These are phyloP conservation scores for Hassar affinis DNA, from an alignment of 2,113 vertebrate species.

Conservation along the genomic window DNA sequence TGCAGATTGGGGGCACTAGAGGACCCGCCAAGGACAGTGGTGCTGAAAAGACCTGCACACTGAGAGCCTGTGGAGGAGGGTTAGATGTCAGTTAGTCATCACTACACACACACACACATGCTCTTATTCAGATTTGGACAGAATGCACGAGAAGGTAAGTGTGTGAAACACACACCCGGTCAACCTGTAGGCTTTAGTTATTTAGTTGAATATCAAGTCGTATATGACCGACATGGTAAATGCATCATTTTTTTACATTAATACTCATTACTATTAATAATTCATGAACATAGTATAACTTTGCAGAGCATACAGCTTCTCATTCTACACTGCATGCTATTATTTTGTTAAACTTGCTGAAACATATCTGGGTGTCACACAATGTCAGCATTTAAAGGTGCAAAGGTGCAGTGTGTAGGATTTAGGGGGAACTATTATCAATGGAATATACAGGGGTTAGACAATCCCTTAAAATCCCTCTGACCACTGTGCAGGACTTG, in stretches of 20 bases:
- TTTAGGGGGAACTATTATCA: no score
- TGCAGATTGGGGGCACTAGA: conserved; percentile 99
- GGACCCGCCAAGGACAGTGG: conserved; percentile 97
- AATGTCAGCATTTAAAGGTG: not conserved
- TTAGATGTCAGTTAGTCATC: conserved; percentile 74
- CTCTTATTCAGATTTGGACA: conserved; percentile 58
- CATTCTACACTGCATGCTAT: not conserved
- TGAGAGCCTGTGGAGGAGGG: conserved; percentile 92
- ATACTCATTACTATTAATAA: not conserved
- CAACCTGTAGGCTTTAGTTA: no score
- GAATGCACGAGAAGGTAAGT: conserved; percentile 48
- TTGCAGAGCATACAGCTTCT: not conserved
- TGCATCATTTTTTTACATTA: not conserved
- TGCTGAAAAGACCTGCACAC: conserved; percentile 98
- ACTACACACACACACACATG: conserved; percentile 70
- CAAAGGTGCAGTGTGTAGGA: no score
- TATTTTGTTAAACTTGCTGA: not conserved
- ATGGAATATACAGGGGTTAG: no score
- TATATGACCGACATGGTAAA: not conserved
- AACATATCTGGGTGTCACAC: not conserved
- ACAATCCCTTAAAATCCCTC: no score
- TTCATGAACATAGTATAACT: not conserved
- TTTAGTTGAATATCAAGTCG: not conserved
- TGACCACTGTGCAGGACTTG: no score
- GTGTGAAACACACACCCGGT: not conserved